Percentiles rank a stretch among this genome's conserved stretches.
phyloP scores from a whole-genome alignment of 2,797 vertebrate genomes.

The Arremon brunneinucha region DNA sequence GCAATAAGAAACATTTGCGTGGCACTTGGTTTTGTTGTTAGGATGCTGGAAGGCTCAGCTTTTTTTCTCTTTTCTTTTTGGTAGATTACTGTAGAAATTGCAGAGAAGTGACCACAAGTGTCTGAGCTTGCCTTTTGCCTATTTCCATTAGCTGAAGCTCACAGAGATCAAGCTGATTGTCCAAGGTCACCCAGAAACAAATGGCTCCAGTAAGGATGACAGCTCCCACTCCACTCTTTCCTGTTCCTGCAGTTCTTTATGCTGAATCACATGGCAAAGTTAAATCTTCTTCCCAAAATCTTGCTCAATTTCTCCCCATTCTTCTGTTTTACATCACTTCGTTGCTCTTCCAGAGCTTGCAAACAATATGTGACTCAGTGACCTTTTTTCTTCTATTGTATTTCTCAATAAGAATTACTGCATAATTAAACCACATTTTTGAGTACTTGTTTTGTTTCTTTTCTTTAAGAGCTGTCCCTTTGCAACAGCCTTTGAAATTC shows the following conservation, averaged over 20 bases:
- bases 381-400: background rate
- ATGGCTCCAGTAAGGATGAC: background rate
- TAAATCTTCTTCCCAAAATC: background rate
- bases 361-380: background rate
- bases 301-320: background rate
- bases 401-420: constrained; percentile 1
- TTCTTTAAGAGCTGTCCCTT: background rate
- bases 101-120: background rate
- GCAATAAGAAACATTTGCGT: background rate
- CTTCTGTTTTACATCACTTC: background rate
- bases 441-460: background rate
- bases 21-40: background rate
- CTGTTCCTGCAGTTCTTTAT: background rate
- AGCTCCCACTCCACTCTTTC: background rate
- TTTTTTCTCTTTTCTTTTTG: background rate
- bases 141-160: background rate
- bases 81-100: background rate
- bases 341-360: background rate
- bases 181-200: background rate
- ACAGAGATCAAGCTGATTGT: background rate
- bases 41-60: background rate
- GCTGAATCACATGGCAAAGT: background rate
- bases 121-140: background rate
- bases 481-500: background rate
- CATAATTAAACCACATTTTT: background rate